Percentiles rank a stretch among this genome's conserved stretches.
These are phyloP conservation scores for Erythrolamprus reginae DNA, from an alignment of 2,113 vertebrate species.

Conservation along the genomic window DNA sequence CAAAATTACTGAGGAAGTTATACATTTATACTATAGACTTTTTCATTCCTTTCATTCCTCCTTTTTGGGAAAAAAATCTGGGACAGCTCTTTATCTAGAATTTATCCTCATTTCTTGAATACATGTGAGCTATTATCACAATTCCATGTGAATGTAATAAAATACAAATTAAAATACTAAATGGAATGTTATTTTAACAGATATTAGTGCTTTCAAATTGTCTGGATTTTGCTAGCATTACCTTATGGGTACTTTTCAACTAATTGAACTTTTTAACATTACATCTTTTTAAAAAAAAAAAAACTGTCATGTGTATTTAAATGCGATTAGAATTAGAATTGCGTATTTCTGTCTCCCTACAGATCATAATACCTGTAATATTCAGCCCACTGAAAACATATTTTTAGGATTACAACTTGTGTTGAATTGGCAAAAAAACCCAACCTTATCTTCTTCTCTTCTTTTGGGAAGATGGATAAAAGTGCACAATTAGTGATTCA, in stretches of 20 bases:
- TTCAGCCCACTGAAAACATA: not conserved
- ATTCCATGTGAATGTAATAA: conserved; percentile 25
- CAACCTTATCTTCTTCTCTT: not conserved
- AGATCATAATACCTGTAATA: conserved; percentile 7
- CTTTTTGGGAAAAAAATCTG: conserved; percentile 34
- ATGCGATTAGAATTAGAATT: conserved; percentile 31
- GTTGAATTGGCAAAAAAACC: not conserved
- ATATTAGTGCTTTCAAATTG: conserved; percentile 38
- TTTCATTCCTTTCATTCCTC: conserved; percentile 35
- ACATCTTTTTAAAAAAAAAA: conserved; percentile 1
- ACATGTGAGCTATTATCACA: conserved; percentile 50
- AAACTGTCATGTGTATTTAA: not conserved
- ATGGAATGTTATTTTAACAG: conserved; percentile 48
- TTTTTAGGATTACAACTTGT: conserved; percentile 8
- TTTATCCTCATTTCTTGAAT: conserved; percentile 36
- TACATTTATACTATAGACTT: conserved; percentile 5
- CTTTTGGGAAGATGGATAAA: not conserved
- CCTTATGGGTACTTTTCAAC: conserved; percentile 42
- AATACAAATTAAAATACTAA: conserved; percentile 9
- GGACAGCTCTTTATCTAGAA: conserved; percentile 18
- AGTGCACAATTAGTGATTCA: not conserved
- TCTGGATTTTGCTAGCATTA: conserved; percentile 37
- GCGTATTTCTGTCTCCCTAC: conserved; percentile 27
- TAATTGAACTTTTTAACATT: conserved; percentile 15
- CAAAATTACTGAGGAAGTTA: conserved; percentile 35